Conservation (phyloP, 1,140 invertebrate species). For the Drosophila virilis region DNA sequence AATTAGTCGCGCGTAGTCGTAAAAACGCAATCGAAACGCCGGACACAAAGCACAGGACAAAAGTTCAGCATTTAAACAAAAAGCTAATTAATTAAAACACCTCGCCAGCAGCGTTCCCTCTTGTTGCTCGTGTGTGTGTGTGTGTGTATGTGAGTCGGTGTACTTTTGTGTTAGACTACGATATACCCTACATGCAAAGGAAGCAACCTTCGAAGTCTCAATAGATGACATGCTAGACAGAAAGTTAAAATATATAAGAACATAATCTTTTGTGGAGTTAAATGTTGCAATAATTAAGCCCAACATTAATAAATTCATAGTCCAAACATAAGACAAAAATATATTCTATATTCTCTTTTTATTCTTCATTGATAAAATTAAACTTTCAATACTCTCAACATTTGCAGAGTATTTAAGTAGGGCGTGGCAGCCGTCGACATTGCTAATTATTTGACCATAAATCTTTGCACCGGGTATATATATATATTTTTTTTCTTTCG, state of each 20-base stretch:
- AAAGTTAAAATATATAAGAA: no score
- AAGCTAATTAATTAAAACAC: constrained; percentile 83
- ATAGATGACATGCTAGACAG: no score
- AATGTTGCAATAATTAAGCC: no score
- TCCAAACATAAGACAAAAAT: no score
- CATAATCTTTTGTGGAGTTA: no score
- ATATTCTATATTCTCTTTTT: not conserved
- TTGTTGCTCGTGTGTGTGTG: constrained; percentile 1
- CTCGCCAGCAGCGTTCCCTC: constrained; percentile 39
- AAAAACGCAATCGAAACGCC: constrained; percentile 71
- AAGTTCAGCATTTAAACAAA: constrained; percentile 77
- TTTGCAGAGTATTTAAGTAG: constrained; percentile 15
- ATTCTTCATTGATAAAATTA: not conserved
- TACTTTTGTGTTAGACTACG: not conserved
- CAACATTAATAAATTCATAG: no score
- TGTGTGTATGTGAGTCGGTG: not conserved
- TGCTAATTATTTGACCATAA: constrained; percentile 60
- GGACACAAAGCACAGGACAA: constrained; percentile 44
- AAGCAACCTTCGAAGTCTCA: no score
- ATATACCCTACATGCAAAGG: constrained; percentile 1
- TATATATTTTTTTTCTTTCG: constrained; percentile 10
- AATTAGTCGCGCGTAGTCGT: constrained; percentile 80
- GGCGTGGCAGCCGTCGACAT: constrained; percentile 32
- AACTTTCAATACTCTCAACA: not conserved
- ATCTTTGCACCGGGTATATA: constrained; percentile 42